Percentiles rank a stretch among this genome's conserved stretches.
Evolutionary conservation across 2,888 invertebrate genomes (phyloP).

Genomic region (Cepaea hortensis): DNA sequence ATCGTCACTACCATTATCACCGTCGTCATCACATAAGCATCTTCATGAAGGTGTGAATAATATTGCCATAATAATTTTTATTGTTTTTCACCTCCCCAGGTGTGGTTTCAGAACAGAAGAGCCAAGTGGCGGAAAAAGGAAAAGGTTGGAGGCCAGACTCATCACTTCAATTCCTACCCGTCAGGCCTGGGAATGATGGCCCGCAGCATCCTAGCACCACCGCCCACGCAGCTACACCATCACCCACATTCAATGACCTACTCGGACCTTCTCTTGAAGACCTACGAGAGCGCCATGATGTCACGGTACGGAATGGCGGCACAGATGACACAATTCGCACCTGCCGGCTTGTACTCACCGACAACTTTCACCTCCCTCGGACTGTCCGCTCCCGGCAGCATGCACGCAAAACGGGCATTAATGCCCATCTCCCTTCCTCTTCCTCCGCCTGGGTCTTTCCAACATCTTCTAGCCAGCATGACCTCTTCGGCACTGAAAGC

Average conservation of each 20-base stretch:
- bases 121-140: constrained; percentile 99
- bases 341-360: constrained; percentile 29
- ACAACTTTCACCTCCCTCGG: constrained; percentile 13
- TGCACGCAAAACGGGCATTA: constrained; percentile 41
- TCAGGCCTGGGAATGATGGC: constrained; percentile 36
- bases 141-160: constrained; percentile 79
- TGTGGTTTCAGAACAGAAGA: constrained; percentile 99
- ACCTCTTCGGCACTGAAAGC: constrained; percentile 61
- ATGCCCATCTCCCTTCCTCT: constrained; percentile 52
- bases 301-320: constrained; percentile 55
- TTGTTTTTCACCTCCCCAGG: constrained; percentile 80
- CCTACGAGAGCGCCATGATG: constrained; percentile 66
- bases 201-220: constrained; percentile 44
- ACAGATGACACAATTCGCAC: constrained; percentile 28
- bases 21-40: not conserved
- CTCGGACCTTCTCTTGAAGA: constrained; percentile 69
- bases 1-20: no score
- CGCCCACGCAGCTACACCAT: constrained; percentile 24
- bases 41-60: not conserved
- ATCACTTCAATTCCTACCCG: constrained; percentile 64
- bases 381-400: not conserved
- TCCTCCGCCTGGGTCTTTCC: constrained; percentile 67
- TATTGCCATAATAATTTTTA: not conserved
- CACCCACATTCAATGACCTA: constrained; percentile 59
- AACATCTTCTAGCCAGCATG: constrained; percentile 70